phyloP scores from a whole-genome alignment of 2,113 vertebrate genomes.

The Sorex fumeus region DNA sequence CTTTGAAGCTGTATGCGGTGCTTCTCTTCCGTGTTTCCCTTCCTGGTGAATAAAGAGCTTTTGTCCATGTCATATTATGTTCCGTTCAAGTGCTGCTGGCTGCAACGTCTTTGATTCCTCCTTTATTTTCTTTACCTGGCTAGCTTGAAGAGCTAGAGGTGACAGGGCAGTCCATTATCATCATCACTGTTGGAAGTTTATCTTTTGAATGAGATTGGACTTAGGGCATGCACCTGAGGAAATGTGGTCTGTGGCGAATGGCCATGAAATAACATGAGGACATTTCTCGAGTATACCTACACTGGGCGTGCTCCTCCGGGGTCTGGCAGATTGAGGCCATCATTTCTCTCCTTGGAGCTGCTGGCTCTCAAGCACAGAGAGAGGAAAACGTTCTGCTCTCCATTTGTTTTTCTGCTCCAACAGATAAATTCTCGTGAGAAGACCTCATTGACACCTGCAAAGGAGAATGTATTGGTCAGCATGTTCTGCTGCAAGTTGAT shows the following conservation, averaged over 20 bases:
- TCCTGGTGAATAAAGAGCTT: not conserved
- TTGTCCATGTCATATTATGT: not conserved
- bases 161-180: not conserved
- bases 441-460: not conserved
- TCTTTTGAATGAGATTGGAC: slow-evolving; percentile 12
- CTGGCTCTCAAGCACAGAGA: not conserved
- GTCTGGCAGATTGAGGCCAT: not conserved
- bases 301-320: no score
- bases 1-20: not conserved
- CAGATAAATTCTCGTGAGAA: not conserved
- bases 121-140: slow-evolving; percentile 47
- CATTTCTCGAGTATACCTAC: not conserved
- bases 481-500: no score
- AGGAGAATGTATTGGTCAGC: not conserved
- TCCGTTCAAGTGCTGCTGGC: not conserved
- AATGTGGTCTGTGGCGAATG: not conserved
- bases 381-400: not conserved
- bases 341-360: not conserved
- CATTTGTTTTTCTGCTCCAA: slow-evolving; percentile 18
- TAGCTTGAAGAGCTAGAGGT: not conserved
- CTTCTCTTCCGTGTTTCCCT: not conserved
- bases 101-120: not conserved
- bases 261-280: no score
- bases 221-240: not conserved
- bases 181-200: slow-evolving; percentile 7